Evolutionary conservation across 2,888 invertebrate species (phyloP).

Genomic region (Norana najaformis): DNA sequence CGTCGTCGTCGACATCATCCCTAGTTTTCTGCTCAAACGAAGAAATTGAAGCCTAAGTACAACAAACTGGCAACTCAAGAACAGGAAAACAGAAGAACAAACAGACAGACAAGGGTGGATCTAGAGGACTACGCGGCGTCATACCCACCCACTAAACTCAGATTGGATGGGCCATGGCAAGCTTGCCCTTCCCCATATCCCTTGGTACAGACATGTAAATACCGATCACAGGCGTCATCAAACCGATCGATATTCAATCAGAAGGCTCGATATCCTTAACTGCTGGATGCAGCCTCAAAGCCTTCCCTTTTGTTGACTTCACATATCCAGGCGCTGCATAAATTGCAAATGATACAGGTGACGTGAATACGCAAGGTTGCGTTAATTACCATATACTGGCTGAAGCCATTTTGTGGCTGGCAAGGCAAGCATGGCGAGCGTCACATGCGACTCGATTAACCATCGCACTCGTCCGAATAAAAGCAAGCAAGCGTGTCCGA

Average conservation of each 20-base stretch:
- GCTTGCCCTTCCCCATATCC: not conserved
- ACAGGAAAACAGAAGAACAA: not conserved
- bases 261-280: not conserved
- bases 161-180: not conserved
- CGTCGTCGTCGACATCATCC: not conserved
- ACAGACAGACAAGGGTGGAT: not conserved
- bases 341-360: not conserved
- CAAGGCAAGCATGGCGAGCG: not conserved
- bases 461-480: not conserved
- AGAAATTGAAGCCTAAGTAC: not conserved
- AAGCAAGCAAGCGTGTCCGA: not conserved
- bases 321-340: not conserved
- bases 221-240: not conserved
- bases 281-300: not conserved
- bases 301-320: too few species aligned
- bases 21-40: not conserved
- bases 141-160: too few species aligned
- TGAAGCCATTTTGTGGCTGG: too few species aligned
- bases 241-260: not conserved
- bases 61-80: not conserved
- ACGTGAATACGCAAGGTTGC: not conserved
- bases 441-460: not conserved
- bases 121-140: too few species aligned
- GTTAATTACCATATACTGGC: too few species aligned
- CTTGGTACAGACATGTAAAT: too few species aligned